phyloP scores from a whole-genome alignment of 2,113 vertebrate species.

The Phasianus colchicus region DNA sequence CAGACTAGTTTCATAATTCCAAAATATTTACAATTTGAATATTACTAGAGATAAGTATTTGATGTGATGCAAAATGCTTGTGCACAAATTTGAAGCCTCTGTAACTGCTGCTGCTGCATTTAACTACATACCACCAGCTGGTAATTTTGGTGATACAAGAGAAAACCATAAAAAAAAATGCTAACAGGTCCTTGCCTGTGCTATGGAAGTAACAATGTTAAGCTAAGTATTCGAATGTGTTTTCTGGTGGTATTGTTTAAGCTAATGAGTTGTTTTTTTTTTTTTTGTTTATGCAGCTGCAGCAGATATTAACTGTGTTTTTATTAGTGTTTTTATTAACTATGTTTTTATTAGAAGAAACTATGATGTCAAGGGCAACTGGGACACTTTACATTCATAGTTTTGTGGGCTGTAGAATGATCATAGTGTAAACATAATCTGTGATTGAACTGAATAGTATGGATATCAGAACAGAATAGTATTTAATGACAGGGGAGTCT shows the following conservation, averaged over 20 bases:
- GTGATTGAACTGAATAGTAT: background rate
- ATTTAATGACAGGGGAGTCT: background rate
- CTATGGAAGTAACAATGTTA: background rate
- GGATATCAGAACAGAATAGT: background rate
- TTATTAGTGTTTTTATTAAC: background rate
- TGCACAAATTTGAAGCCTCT: background rate
- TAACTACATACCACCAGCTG: fast-evolving
- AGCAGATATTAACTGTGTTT: background rate
- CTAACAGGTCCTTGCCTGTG: background rate
- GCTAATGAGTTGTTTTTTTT: background rate
- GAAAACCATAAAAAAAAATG: background rate
- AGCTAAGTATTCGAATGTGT: background rate
- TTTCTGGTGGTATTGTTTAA: background rate
- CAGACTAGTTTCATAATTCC: background rate
- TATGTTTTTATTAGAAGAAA: background rate
- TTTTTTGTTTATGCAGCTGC: background rate
- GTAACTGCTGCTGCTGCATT: background rate
- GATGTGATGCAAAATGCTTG: background rate
- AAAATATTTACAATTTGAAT: background rate
- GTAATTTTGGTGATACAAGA: background rate
- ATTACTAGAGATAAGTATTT: background rate
- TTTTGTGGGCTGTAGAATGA: background rate
- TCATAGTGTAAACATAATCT: background rate
- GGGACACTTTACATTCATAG: background rate
- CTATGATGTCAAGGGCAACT: background rate